These are phyloP conservation scores for Cyaniris semiargus DNA, from an alignment of 2,888 invertebrate species.

Conservation along the genomic window DNA sequence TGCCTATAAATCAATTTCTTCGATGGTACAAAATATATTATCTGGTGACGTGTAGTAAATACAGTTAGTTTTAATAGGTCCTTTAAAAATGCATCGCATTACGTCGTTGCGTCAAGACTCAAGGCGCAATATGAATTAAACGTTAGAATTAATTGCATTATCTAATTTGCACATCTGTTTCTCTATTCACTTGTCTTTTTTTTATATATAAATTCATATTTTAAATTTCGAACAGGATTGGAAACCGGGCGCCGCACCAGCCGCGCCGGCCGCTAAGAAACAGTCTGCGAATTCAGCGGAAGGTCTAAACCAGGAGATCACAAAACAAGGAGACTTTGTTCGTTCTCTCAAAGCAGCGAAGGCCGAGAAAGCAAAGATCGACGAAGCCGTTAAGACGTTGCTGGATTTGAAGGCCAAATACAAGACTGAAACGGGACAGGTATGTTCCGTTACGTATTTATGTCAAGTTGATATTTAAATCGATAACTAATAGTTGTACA, in stretches of 20 bases:
- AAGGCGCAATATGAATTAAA: too few species aligned
- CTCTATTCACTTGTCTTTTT: not conserved
- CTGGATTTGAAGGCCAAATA: slow-evolving; percentile 87
- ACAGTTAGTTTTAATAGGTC: too few species aligned
- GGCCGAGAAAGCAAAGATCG: slow-evolving; percentile 63
- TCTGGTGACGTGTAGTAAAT: too few species aligned
- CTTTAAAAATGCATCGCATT: too few species aligned
- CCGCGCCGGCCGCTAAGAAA: slow-evolving; percentile 37
- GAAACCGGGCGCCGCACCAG: slow-evolving; percentile 41
- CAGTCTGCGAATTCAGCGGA: slow-evolving; percentile 44
- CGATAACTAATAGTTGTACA: not conserved
- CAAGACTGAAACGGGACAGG: slow-evolving; percentile 76
- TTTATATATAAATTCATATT: not conserved
- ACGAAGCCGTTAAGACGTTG: slow-evolving; percentile 76
- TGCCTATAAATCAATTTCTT: too few species aligned
- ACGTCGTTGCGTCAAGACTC: too few species aligned
- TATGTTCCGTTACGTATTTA: slow-evolving; percentile 36
- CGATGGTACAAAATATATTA: too few species aligned
- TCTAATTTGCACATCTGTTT: not conserved
- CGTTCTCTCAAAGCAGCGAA: slow-evolving; percentile 85
- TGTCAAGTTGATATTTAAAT: not conserved
- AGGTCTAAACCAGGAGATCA: slow-evolving; percentile 65
- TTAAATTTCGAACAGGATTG: slow-evolving; percentile 34
- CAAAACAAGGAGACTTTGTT: slow-evolving; percentile 83
- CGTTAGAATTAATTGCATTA: too few species aligned